phyloP scores from a whole-genome alignment of 2,797 vertebrate species.

The Myripristis murdjan region DNA sequence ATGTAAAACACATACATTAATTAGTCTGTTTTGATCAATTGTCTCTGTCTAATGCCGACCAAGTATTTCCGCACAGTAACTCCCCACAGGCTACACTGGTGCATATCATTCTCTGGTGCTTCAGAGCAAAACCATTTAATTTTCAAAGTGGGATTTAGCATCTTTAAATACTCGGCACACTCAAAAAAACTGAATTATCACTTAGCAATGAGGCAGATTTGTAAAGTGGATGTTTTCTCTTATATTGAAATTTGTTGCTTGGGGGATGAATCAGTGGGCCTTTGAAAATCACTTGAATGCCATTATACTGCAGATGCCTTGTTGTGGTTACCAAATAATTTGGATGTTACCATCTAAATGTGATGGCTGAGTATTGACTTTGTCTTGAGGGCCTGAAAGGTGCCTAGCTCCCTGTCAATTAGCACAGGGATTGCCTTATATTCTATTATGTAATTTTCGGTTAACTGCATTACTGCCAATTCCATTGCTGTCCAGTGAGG shows the following conservation, averaged over 20 bases:
- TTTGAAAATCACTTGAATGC: slow-evolving; percentile 23
- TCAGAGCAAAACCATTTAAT: slow-evolving; percentile 79
- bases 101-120: slow-evolving; percentile 79
- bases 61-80: slow-evolving; percentile 71
- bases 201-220: slow-evolving; percentile 36
- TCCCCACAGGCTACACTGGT: slow-evolving; percentile 75
- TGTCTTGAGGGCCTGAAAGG: not conserved
- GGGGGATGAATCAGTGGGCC: slow-evolving; percentile 30
- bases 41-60: slow-evolving; percentile 79
- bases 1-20: slow-evolving; percentile 87
- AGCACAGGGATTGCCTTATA: too few species aligned
- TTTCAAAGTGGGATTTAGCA: slow-evolving; percentile 81
- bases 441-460: not conserved
- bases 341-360: not conserved
- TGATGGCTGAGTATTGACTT: slow-evolving; percentile 19
- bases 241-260: slow-evolving; percentile 44
- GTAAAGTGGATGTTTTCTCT: slow-evolving; percentile 53
- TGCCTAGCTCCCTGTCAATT: too few species aligned
- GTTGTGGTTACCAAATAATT: not conserved
- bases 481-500: not conserved
- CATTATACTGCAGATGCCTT: not conserved
- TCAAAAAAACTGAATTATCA: slow-evolving; percentile 58
- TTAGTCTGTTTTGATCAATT: slow-evolving; percentile 87
- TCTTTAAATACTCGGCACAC: slow-evolving; percentile 68
- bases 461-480: not conserved